phyloP scores from a whole-genome alignment of 2,113 vertebrate species.

The Todiramphus saurophagus region DNA sequence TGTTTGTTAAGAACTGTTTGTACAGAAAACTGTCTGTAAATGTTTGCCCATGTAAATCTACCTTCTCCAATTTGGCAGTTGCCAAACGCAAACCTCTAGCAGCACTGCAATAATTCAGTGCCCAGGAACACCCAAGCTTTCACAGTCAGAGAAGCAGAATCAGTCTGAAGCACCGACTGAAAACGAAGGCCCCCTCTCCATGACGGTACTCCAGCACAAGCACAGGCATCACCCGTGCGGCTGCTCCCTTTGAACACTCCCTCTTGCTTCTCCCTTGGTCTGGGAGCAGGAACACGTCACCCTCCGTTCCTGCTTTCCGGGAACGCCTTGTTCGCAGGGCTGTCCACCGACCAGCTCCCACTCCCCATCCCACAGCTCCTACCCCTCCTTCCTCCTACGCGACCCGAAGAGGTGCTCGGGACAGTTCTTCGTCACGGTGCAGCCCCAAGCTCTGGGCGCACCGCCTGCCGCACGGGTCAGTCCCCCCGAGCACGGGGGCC shows the following conservation, averaged over 20 bases:
- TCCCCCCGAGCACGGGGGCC: not conserved
- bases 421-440: not conserved
- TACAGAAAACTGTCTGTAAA: not conserved
- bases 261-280: not conserved
- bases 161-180: accelerated
- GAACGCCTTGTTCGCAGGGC: accelerated
- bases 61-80: accelerated
- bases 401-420: no score
- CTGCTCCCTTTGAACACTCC: not conserved
- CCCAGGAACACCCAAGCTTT: accelerated
- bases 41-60: not conserved
- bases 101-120: accelerated
- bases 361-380: not conserved
- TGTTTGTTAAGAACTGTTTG: not conserved
- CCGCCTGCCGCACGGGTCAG: not conserved
- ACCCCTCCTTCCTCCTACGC: accelerated
- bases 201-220: accelerated
- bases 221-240: accelerated
- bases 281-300: accelerated
- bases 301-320: not conserved
- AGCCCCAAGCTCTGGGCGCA: not conserved
- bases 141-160: not conserved
- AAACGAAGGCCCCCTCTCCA: accelerated
- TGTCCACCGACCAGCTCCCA: accelerated
- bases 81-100: not conserved